These are phyloP conservation scores for Typhlichthys subterraneus DNA, from an alignment of 2,797 vertebrate species.

Conservation along the genomic window DNA sequence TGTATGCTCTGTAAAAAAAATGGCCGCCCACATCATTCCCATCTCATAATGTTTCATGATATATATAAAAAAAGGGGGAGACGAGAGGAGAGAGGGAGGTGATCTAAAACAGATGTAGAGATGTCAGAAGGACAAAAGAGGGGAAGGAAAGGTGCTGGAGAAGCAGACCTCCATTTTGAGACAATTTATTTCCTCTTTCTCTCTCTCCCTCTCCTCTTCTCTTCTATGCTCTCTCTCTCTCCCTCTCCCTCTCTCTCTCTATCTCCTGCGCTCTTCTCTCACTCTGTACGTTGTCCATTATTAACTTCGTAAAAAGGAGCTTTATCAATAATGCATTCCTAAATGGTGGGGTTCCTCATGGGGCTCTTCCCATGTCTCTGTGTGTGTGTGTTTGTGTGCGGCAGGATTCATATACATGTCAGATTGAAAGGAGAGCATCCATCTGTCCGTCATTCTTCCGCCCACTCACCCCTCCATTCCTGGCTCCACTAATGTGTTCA, in stretches of 20 bases:
- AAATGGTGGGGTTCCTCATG: slow-evolving; percentile 61
- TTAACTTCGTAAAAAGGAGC: slow-evolving; percentile 79
- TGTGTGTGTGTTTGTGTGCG: slow-evolving; percentile 11
- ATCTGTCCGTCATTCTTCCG: slow-evolving; percentile 11
- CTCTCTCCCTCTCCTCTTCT: neutral
- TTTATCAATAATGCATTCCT: slow-evolving; percentile 75
- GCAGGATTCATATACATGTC: slow-evolving; percentile 35
- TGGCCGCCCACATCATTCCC: neutral
- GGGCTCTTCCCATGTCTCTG: slow-evolving; percentile 17
- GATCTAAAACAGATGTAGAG: neutral
- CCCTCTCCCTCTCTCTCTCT: slow-evolving; percentile 12
- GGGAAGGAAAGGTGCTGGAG: neutral
- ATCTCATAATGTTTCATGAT: neutral
- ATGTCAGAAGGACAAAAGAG: neutral
- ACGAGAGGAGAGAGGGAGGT: neutral
- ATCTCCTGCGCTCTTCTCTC: neutral
- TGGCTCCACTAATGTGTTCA: neutral
- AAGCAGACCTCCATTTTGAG: slow-evolving; percentile 19
- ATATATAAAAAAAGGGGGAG: neutral
- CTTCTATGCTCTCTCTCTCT: neutral
- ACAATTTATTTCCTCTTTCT: slow-evolving; percentile 20
- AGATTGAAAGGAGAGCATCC: slow-evolving; percentile 32
- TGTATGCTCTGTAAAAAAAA: neutral
- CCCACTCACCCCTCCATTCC: slow-evolving; percentile 8
- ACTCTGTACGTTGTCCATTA: slow-evolving; percentile 70